Evolutionary conservation across 2,113 vertebrate species (phyloP).

Genomic region (Strigops habroptila): DNA sequence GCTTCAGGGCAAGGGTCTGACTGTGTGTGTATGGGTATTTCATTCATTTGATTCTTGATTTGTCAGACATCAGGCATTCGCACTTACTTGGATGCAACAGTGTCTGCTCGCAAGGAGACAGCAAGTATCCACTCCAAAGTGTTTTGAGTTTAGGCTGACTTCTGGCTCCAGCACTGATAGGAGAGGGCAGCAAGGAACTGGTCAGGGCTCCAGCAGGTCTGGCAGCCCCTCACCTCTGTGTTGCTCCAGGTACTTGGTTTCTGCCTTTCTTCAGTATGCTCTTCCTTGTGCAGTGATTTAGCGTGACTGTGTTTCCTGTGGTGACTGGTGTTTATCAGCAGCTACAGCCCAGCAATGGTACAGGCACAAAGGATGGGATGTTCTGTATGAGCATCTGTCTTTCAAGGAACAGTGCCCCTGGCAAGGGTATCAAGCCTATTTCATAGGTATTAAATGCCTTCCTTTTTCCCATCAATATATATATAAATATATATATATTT

Average conservation of each 20-base stretch:
- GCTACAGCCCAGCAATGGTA: not conserved
- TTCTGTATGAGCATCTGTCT: not conserved
- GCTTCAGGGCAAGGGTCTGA: not conserved
- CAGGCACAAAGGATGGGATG: not conserved
- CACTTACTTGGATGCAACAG: not conserved
- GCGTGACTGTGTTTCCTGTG: accelerated
- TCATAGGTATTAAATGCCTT: not conserved
- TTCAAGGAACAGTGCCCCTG: not conserved
- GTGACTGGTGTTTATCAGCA: not conserved
- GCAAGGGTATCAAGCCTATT: not conserved
- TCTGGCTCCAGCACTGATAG: not conserved
- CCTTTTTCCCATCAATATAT: not conserved
- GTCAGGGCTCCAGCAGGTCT: not conserved
- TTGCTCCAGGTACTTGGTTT: not conserved
- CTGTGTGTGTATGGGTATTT: not conserved
- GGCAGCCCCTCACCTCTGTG: not conserved
- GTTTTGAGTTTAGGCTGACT: not conserved
- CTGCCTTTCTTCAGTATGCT: not conserved
- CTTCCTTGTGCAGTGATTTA: not conserved
- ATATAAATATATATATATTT: not conserved
- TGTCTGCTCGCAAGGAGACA: not conserved
- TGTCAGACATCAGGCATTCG: not conserved
- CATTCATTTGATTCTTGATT: not conserved
- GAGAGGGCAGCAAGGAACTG: not conserved
- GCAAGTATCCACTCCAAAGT: too few relatives aligned